Conservation (phyloP, 2,113 vertebrate genomes). For the Speoplatyrhinus poulsoni region DNA sequence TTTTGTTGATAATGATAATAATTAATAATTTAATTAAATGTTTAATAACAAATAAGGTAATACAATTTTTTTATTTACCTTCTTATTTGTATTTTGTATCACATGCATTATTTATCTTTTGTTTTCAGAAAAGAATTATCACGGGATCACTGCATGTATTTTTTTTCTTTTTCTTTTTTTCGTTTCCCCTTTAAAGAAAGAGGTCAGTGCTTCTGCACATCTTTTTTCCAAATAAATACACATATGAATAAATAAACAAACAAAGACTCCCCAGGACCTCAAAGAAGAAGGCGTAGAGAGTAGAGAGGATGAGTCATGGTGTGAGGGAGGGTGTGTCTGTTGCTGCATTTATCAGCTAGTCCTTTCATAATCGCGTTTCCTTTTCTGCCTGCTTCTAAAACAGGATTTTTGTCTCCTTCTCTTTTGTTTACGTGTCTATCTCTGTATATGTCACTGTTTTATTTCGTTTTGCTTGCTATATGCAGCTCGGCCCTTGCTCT, state of each 20-base stretch:
- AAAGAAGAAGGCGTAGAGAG: constrained; percentile 51
- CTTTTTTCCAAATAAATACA: constrained; percentile 40
- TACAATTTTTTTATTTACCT: constrained; percentile 13
- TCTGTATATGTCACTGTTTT: not conserved
- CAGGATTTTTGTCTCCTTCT: not conserved
- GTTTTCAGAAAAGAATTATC: constrained; percentile 33
- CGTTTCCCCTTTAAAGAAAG: constrained; percentile 63
- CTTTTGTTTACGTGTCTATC: not conserved
- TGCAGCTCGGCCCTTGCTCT: not conserved
- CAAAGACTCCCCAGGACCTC: constrained; percentile 59
- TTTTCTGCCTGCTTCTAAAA: no score
- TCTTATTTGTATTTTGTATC: constrained; percentile 13
- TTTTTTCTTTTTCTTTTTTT: constrained; percentile 20
- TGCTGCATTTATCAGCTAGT: constrained; percentile 57
- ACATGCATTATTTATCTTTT: constrained; percentile 9
- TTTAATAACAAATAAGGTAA: constrained; percentile 21
- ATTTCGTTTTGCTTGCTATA: not conserved
- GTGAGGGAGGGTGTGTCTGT: constrained; percentile 48
- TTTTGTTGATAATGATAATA: no score
- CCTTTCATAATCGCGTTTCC: not conserved
- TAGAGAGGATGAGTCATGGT: constrained; percentile 47
- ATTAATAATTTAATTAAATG: not conserved
- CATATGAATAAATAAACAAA: constrained; percentile 46
- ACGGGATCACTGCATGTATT: constrained; percentile 25
- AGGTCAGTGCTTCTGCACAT: constrained; percentile 56